Evolutionary conservation across 2,797 vertebrate species (phyloP).

Genomic region (Lerista edwardsae): DNA sequence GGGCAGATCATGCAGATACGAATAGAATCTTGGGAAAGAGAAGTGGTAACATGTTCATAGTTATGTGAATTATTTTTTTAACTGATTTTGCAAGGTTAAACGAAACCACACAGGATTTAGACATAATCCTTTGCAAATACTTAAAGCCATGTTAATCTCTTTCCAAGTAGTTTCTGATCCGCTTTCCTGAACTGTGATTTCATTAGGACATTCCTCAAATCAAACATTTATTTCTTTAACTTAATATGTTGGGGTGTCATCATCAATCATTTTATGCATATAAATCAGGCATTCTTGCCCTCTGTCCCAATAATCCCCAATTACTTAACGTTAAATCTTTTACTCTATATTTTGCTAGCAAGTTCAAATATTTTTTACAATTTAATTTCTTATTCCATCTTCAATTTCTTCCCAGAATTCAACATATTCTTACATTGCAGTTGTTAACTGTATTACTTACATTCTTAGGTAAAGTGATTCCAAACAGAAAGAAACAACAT

Average conservation of each 20-base stretch:
- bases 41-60: neutral
- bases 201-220: neutral
- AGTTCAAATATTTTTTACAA: neutral
- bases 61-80: constrained; percentile 10
- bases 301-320: neutral
- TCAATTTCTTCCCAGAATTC: neutral
- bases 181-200: neutral
- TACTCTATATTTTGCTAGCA: constrained; percentile 1
- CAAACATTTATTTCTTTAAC: neutral
- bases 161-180: constrained; percentile 5
- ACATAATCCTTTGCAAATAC: constrained; percentile 17
- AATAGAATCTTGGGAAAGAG: neutral
- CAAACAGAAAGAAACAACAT: neutral
- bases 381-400: neutral
- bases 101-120: neutral
- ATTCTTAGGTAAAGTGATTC: neutral
- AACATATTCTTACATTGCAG: neutral
- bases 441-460: neutral
- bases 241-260: too few species aligned
- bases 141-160: constrained; percentile 12
- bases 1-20: neutral
- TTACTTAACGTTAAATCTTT: neutral
- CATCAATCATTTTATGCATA: constrained; percentile 4
- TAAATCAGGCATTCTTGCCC: neutral
- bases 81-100: constrained; percentile 24